These are phyloP conservation scores for Macropus fuliginosus DNA, from an alignment of 2,797 vertebrate species.

Conservation along the genomic window DNA sequence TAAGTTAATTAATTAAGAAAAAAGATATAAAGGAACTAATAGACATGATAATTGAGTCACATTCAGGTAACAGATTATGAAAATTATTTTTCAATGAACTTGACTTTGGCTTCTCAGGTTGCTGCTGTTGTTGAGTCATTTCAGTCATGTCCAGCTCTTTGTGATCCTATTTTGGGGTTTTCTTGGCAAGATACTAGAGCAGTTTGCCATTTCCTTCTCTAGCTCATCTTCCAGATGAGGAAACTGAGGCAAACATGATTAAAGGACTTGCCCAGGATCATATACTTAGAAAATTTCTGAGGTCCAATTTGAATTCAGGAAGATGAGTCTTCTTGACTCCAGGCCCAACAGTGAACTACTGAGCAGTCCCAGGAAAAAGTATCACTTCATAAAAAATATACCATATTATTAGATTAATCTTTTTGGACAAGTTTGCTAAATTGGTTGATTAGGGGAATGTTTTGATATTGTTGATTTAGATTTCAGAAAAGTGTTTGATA, in stretches of 20 bases:
- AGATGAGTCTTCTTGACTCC: background rate
- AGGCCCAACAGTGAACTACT: background rate
- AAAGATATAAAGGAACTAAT: background rate
- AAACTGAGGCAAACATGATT: background rate
- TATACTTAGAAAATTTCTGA: background rate
- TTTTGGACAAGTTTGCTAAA: background rate
- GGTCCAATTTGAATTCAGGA: background rate
- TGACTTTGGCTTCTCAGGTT: background rate
- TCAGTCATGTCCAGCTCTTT: background rate
- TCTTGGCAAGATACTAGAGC: background rate
- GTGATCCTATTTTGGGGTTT: background rate
- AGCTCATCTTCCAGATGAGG: background rate
- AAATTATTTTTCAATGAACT: background rate
- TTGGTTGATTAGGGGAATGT: background rate
- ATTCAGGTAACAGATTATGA: background rate
- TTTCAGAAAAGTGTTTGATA: background rate
- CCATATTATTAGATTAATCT: background rate
- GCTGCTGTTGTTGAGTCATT: background rate
- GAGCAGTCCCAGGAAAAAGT: background rate
- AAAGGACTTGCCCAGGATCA: background rate
- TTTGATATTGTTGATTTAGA: background rate
- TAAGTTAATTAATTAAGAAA: too few species aligned
- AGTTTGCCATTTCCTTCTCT: background rate
- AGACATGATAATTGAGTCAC: background rate
- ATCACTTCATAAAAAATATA: background rate